These are phyloP conservation scores for Trilocha varians DNA, from an alignment of 2,888 invertebrate genomes.

Conservation along the genomic window DNA sequence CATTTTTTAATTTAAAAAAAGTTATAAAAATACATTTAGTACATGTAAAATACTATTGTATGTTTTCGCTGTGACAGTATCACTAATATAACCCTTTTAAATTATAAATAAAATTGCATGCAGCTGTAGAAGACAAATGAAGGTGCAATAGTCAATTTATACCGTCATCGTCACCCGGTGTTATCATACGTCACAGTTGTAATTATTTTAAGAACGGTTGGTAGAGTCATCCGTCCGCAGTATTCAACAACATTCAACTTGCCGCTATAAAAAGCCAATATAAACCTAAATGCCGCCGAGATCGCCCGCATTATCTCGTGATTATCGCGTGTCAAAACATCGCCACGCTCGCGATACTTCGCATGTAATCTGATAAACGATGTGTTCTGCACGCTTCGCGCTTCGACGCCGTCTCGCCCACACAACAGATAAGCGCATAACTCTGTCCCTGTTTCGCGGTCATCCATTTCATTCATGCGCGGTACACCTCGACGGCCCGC, in stretches of 20 bases:
- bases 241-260: conserved; percentile 46
- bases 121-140: conserved; percentile 20
- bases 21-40: neutral
- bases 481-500: conserved; percentile 66
- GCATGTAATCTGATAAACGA: conserved; percentile 75
- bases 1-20: neutral
- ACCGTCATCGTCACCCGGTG: conserved; percentile 4
- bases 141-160: conserved; percentile 2
- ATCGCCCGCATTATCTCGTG: conserved; percentile 73
- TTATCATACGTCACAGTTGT: conserved; percentile 30
- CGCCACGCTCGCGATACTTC: conserved; percentile 74
- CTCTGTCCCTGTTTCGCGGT: conserved; percentile 45
- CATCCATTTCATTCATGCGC: conserved; percentile 74
- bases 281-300: conserved; percentile 69
- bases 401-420: conserved; percentile 40
- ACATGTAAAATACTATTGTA: neutral
- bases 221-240: conserved; percentile 43
- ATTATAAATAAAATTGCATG: conserved; percentile 13
- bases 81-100: conserved; percentile 3
- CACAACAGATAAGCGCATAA: conserved; percentile 20
- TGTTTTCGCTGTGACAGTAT: neutral
- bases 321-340: conserved; percentile 76
- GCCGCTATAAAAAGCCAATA: conserved; percentile 66
- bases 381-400: conserved; percentile 71
- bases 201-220: conserved; percentile 31